Evolutionary conservation across 1,140 invertebrate species (phyloP), one percentile per base, ranked within the genome.

Genomic region (Sycobia sp.): DNA sequence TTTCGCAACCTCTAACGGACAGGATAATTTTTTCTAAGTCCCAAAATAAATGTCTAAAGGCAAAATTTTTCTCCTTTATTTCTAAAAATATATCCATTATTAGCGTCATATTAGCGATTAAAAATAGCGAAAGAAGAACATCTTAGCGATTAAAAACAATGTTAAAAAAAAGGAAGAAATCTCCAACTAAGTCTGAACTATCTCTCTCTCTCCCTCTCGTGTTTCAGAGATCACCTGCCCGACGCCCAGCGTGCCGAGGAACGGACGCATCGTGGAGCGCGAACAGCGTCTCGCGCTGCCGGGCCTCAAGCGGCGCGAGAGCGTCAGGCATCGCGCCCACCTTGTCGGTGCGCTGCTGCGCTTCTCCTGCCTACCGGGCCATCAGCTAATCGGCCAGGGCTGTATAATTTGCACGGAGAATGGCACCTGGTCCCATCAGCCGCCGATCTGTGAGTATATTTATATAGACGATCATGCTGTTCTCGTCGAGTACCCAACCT

Each of bases 341-440:
- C 87, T 86, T 55, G 91, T 91, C 0, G 92, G 92, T 2, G 87
- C 91, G 54, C 79, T 92, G 20, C 86, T 94, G 46, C 89, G 90
- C 71, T 94, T 92, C 73, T 84, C 88, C 29, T 94, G 93, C 73
- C 71, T 84, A 82, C 71, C 87, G 82, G 67, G 87, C 1, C 89
- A 90, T 75, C 84, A 88, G 61, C 79, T 94, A 3, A 83, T 91
- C 38, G 93, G 93, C 2, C 90, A 93, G 76, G 85, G 87, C 0
- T 90, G 89, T 25, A 89, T 92, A 62, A 90, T 93, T 18, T 95
- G 93, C 78, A 92, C 89, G 16, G 91, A 94, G 77, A 91, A 88
- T 67, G 92, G 92, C 36, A 89, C 88, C 66, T 95, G 92, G 92
- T 93, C 91, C 9, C 90, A 93, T 76, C 87, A 90, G 54, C 85